phyloP scores from a whole-genome alignment of 2,113 vertebrate species.

The Corapipo altera region DNA sequence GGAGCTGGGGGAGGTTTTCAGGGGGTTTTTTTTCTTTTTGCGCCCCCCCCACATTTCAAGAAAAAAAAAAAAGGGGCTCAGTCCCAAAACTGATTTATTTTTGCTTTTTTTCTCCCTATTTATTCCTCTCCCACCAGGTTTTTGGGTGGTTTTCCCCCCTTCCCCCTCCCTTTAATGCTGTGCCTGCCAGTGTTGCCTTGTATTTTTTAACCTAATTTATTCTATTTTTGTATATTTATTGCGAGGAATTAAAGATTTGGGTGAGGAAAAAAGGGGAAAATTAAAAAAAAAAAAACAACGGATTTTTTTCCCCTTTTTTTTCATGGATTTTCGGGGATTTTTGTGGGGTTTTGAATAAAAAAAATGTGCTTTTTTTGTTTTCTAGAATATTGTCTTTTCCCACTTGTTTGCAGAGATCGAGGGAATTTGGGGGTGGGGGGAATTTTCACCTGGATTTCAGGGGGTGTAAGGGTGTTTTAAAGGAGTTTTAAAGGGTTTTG shows the following conservation, averaged over 20 bases:
- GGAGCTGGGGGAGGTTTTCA: background rate
- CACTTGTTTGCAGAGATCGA: background rate
- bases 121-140: background rate
- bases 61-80: background rate
- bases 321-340: background rate
- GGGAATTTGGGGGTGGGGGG: background rate
- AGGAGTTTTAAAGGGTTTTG: background rate
- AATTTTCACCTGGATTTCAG: no score
- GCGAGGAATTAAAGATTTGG: background rate
- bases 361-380: background rate
- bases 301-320: background rate
- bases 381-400: background rate
- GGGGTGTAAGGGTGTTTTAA: background rate
- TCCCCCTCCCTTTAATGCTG: background rate
- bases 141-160: background rate
- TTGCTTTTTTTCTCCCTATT: background rate
- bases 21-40: background rate
- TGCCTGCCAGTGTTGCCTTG: slow-evolving; percentile 57
- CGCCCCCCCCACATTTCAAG: background rate
- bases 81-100: background rate
- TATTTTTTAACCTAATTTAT: slow-evolving; percentile 74
- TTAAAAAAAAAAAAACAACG: accelerated
- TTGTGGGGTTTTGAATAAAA: background rate
- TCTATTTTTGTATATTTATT: slow-evolving; percentile 86
- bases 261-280: slow-evolving; percentile 43